Evolutionary conservation across 2,888 invertebrate genomes (phyloP).

Genomic region (Apoderus coryli): DNA sequence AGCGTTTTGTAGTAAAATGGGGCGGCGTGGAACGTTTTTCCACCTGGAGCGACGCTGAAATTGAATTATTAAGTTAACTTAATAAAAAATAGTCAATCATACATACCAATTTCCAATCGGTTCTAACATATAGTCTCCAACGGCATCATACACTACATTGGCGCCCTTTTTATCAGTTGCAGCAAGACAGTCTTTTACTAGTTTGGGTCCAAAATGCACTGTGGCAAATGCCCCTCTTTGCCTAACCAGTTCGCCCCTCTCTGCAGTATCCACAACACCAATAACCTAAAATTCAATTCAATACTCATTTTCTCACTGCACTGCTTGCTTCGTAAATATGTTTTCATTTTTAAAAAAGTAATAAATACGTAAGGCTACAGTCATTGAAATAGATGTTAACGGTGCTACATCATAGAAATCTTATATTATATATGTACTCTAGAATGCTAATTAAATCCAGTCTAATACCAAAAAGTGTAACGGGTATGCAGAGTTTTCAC

Average conservation of each 20-base stretch:
- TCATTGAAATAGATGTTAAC: no score
- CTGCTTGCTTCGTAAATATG: no score
- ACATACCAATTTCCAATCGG: conserved; percentile 42
- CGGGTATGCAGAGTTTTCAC: no score
- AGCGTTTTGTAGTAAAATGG: conserved; percentile 22
- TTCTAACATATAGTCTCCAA: conserved; percentile 44
- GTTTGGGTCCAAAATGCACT: conserved; percentile 40
- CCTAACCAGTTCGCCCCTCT: conserved; percentile 40
- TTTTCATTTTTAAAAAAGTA: no score
- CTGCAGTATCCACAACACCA: conserved; percentile 49
- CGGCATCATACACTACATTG: conserved; percentile 47
- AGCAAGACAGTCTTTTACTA: conserved; percentile 39
- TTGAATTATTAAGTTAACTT: conserved; percentile 4
- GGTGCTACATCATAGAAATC: no score
- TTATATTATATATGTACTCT: no score
- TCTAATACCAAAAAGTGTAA: no score
- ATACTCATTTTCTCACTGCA: no score
- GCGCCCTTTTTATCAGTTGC: conserved; percentile 44
- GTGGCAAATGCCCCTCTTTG: conserved; percentile 49
- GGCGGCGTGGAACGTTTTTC: conserved; percentile 30
- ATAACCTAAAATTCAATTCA: conserved; percentile 48
- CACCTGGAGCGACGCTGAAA: conserved; percentile 39
- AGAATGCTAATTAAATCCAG: no score
- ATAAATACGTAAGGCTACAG: no score
- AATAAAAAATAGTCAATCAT: conserved; percentile 2